phyloP scores from a whole-genome alignment of 2,888 invertebrate species.

The Terebella lapidaria region DNA sequence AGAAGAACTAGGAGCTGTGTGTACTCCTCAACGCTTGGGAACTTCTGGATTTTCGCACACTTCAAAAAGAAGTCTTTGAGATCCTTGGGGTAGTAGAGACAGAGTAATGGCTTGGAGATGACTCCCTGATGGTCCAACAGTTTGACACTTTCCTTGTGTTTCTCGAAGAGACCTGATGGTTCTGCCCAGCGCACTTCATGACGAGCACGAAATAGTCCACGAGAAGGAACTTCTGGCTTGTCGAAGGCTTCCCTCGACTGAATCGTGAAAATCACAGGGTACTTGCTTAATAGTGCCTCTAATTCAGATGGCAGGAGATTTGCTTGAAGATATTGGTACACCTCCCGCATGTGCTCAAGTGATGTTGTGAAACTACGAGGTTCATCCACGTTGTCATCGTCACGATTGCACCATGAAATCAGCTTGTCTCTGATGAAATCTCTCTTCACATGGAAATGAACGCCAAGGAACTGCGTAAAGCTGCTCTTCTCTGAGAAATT shows the following conservation, averaged over 20 bases:
- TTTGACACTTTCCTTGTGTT: conserved; percentile 15
- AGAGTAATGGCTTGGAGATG: neutral
- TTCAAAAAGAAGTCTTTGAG: conserved; percentile 14
- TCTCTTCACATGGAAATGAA: conserved; percentile 29
- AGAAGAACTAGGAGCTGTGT: conserved; percentile 28
- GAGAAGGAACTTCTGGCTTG: neutral
- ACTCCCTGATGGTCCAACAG: conserved; percentile 28
- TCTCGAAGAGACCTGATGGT: conserved; percentile 36
- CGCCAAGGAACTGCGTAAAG: conserved; percentile 32
- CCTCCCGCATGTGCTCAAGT: conserved; percentile 33
- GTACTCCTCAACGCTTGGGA: conserved; percentile 33
- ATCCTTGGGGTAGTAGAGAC: conserved; percentile 4
- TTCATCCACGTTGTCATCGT: neutral
- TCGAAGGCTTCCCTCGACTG: too few relatives aligned
- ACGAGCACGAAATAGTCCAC: conserved; percentile 11
- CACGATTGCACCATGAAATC: conserved; percentile 31
- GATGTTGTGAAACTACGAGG: conserved; percentile 31
- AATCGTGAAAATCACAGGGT: conserved; percentile 43
- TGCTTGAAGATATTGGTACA: conserved; percentile 36
- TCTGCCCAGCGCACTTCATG: conserved; percentile 45
- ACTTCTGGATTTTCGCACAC: conserved; percentile 25
- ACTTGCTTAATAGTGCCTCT: conserved; percentile 33
- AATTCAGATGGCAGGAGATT: conserved; percentile 32
- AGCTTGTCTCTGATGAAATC: conserved; percentile 31
- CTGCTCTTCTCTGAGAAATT: conserved; percentile 20